These are phyloP conservation scores for Heteractis magnifica DNA, from an alignment of 92 coral and sea anemone genomes.

Conservation along the genomic window DNA sequence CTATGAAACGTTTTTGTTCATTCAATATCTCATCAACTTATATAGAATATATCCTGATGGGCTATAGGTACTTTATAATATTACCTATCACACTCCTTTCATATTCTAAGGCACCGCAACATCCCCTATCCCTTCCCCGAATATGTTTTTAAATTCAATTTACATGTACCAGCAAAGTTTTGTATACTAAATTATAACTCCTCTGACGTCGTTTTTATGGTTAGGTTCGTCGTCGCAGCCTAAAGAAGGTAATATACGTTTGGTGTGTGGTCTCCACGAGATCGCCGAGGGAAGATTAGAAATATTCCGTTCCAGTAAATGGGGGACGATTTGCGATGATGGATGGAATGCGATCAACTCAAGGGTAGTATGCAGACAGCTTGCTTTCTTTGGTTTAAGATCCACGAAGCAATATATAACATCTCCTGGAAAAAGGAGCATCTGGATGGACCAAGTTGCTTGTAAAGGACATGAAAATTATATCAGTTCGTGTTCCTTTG, in stretches of 20 bases:
- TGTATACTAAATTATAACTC: too few species aligned
- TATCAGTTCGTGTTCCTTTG: background rate
- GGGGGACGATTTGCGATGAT: constrained; percentile 51
- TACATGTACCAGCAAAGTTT: too few species aligned
- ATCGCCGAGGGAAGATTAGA: constrained; percentile 29
- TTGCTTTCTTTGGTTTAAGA: constrained; percentile 7
- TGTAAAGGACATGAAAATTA: constrained; percentile 32
- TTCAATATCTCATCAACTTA: too few species aligned
- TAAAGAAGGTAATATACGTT: constrained; percentile 37
- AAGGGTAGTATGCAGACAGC: constrained; percentile 30
- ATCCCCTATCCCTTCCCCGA: too few species aligned
- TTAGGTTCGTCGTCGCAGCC: background rate
- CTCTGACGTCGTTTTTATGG: too few species aligned
- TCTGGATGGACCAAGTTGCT: constrained; percentile 34
- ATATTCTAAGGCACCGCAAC: too few species aligned
- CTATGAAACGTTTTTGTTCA: too few species aligned
- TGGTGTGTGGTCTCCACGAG: constrained; percentile 6
- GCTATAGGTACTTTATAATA: too few species aligned
- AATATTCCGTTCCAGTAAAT: constrained; percentile 17
- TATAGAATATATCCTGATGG: too few species aligned
- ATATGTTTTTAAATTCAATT: too few species aligned
- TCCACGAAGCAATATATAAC: background rate
- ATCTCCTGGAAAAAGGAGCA: constrained; percentile 15
- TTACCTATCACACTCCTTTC: too few species aligned
- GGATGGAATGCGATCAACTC: constrained; percentile 26